Base-by-base conservation (phyloP, 2,888 invertebrate genomes). In the Physocephala rufipes region DNA sequence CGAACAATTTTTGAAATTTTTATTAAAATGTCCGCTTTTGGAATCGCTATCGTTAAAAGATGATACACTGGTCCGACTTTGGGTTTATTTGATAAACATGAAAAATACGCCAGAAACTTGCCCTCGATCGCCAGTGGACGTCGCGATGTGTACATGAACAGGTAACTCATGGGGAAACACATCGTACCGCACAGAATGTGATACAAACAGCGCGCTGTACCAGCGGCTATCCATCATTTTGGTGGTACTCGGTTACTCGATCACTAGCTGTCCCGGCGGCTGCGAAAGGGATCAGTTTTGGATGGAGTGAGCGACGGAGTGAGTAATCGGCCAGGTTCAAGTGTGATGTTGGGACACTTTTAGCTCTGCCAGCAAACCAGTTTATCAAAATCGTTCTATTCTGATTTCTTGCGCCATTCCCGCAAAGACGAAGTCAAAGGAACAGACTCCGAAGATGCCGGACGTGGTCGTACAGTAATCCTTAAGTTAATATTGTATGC, bases 61-160 rank as follows among this genome's bases (percentile, higher is more conserved):
- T 74, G 76, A 74, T 74, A 74, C 71, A 73, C 72, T 74, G 74
- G 71, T 68, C 67, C 36, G 36, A 9, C 36, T 36, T 9, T 4
- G 36, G 71, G 74, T 72, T 71, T 63, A 71, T 71, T 70, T 73
- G 74, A 76, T 75, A 74, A 76, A 71, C 72, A 71, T 73, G 72
- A 73, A 74, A 75, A 74, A 76, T 74, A 72, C 55, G 45, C 26
- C 64, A 71, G 67, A n/a, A 63, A 45, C 51, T 36, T 58, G 24
- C 43, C 67, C 49, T 30, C 45, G 55, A 43, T 36, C 21, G 49
- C 13, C 43, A 30, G n/a, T n/a, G n/a, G n/a, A n/a, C n/a, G n/a
- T n/a, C n/a, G n/a, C n/a, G 30, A 21, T 61, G 26, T 59, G 49
- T 65, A 30, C 49, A 47, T 28, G 49, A 36, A 36, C 36, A 4